A percentile compares a stretch with the other conserved stretches of the same genome.
Evolutionary conservation across 1,140 invertebrate species (phyloP).

Genomic region (Aphaenogaster rudis): DNA sequence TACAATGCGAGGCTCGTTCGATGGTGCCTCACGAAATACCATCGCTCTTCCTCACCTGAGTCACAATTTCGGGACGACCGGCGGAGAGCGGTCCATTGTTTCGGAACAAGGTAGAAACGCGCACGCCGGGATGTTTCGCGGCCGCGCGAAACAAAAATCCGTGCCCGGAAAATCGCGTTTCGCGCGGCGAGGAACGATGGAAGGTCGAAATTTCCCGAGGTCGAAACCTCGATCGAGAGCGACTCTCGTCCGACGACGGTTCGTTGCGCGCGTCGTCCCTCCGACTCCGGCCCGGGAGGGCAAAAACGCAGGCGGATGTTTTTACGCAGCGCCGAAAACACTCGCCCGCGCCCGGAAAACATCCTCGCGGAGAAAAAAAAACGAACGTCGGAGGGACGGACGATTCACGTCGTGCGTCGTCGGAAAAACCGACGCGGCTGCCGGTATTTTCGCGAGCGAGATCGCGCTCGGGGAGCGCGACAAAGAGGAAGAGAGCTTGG

Average conservation of each 20-base stretch:
- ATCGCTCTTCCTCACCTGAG: neutral
- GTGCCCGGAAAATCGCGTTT: neutral
- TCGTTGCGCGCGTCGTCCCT: neutral
- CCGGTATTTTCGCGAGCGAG: neutral
- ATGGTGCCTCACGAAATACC: neutral
- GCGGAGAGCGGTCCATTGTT: constrained; percentile 45
- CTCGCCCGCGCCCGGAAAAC: neutral
- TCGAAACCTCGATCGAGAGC: neutral
- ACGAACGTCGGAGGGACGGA: neutral
- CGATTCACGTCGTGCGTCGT: neutral
- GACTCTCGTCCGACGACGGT: neutral
- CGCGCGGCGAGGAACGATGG: neutral
- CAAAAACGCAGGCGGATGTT: neutral
- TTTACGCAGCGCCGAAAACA: neutral
- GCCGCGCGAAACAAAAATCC: neutral
- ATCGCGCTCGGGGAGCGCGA: no score
- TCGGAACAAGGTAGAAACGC: constrained; percentile 23
- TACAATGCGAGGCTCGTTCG: neutral
- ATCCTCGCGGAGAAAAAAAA: neutral
- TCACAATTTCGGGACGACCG: neutral
- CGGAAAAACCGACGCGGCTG: neutral
- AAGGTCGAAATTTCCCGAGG: neutral
- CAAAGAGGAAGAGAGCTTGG: neutral
- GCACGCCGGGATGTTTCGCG: neutral
- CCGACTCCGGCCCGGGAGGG: neutral